A percentile compares a stretch with the other conserved stretches of the same genome.
Evolutionary conservation across 2,797 vertebrate species (phyloP).

Genomic region (Anniella stebbinsi): DNA sequence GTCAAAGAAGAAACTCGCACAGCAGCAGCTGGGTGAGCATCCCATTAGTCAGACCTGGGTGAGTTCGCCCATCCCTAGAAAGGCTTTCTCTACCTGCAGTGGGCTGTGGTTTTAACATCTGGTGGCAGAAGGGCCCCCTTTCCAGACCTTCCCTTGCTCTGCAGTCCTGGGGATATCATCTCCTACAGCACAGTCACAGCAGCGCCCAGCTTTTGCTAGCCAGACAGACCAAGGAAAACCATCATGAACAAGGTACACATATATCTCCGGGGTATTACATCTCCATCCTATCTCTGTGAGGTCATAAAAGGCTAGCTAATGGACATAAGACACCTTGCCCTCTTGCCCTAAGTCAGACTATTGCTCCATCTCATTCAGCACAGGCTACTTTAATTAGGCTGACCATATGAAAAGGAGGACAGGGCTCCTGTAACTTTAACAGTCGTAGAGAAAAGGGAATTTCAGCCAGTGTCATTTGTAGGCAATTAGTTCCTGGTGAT

Average conservation of each 20-base stretch:
- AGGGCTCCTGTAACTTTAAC: no score
- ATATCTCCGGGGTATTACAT: neutral
- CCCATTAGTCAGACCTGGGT: no score
- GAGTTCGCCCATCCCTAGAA: no score
- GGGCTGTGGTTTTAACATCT: neutral
- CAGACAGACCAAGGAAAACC: neutral
- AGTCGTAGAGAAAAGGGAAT: no score
- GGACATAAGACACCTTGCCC: neutral
- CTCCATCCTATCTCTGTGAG: neutral
- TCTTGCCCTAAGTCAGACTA: neutral
- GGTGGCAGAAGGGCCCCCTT: neutral
- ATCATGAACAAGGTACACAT: neutral
- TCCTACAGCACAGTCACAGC: neutral
- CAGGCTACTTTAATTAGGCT: neutral
- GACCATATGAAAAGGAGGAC: no score
- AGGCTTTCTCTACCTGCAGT: neutral
- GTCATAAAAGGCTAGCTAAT: neutral
- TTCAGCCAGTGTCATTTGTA: no score
- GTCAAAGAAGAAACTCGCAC: no score
- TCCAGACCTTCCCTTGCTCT: neutral
- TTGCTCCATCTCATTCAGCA: neutral
- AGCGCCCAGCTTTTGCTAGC: neutral
- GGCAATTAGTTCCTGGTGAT: no score
- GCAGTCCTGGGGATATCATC: neutral
- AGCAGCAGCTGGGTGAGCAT: no score